Base-by-base conservation (phyloP, 2,888 invertebrate genomes). In the Sesamia inferens region DNA sequence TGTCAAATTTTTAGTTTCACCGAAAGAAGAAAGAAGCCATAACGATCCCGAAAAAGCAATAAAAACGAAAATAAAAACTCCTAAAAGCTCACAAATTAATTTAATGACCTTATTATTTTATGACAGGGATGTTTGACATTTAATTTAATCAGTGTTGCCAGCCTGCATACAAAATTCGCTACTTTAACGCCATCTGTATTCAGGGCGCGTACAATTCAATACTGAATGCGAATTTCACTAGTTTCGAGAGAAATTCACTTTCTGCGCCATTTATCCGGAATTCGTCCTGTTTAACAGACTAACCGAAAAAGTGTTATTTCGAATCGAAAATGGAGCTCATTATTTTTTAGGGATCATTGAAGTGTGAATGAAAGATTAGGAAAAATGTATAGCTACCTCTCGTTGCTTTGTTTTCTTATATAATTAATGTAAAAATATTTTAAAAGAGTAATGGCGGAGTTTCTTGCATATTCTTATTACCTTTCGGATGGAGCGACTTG, bases 161-260 rank as follows among this genome's bases (percentile, higher is more conserved):
- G 72, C 61, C 78, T 69, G 89, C 87, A 87, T 89, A 88, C 87
- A 68, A 87, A 89, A 87, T 87, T 74, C 71, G 74, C 64, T 58
- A 78, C 76, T 76, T 80, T 79, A 77, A 71, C 80, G 86, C 89
- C 88, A 92, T 92, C 87, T 89, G 87, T 91, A 90, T 87, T 85
- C 85, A 85, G 82, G 74, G 57, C 89, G 87, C 87, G 86, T 83
- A 79, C 42, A 67, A 84, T 75, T 81, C 85, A 89, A 90, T 90
- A 87, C 89, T 88, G 83, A 85, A 81, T 88, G 89, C 92, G 91
- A 92, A 93, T 94, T 94, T 92, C 92, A 91, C 91, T 91, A 86
- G 85, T 93, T 92, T 90, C 89, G 88, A 91, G 91, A 88, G 92
- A 93, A 93, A 92, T 92, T 93, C 93, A 92, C 94, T 93, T 94